Percentiles rank a stretch among this genome's conserved stretches.
Conservation (phyloP, 2,888 invertebrate genomes). For the Drosophila longiperda region DNA sequence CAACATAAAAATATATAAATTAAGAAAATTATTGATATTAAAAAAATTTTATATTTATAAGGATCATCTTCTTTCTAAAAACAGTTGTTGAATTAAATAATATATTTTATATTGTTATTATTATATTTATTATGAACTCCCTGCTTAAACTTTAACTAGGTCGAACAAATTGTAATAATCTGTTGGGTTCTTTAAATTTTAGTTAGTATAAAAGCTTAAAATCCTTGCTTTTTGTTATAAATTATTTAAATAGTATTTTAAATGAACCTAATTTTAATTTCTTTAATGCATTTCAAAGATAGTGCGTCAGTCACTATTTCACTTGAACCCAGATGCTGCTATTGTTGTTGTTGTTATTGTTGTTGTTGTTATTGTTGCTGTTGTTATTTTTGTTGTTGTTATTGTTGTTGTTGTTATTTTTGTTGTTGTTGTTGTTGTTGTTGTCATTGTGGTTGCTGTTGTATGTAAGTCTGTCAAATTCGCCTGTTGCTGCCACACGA, state of each 20-base stretch:
- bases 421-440: conserved; percentile 2
- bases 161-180: too few species aligned
- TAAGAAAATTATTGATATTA: too few species aligned
- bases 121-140: too few species aligned
- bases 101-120: too few species aligned
- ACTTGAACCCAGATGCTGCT: not conserved
- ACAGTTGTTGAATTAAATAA: too few species aligned
- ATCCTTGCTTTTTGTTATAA: not conserved
- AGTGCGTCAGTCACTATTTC: not conserved
- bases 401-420: not conserved
- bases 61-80: too few species aligned
- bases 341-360: not conserved
- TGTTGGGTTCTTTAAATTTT: too few species aligned
- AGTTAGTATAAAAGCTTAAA: not conserved
- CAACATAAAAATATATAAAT: too few species aligned
- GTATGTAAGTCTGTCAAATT: conserved; percentile 28
- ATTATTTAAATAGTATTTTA: not conserved
- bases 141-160: too few species aligned
- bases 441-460: not conserved
- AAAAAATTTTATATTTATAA: too few species aligned
- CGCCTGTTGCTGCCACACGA: conserved; percentile 19
- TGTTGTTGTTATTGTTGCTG: conserved; percentile 1
- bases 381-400: not conserved
- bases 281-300: not conserved
- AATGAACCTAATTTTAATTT: not conserved